Base-by-base conservation (phyloP, 1,140 invertebrate genomes). In the Anthonomus grandis region DNA sequence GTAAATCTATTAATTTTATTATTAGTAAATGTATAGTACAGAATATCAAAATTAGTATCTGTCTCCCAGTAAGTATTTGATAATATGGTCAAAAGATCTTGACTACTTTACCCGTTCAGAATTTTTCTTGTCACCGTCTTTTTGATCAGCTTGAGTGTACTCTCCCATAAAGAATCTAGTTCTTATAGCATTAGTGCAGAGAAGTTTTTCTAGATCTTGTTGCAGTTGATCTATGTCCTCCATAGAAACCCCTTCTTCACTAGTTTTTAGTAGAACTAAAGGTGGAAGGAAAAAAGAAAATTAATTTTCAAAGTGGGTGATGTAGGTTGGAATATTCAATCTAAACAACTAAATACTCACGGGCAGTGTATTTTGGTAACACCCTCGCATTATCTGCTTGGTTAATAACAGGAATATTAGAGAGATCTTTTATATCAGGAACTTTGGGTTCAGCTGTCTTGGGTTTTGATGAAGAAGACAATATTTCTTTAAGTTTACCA, bases 131-230 rank as follows among this genome's bases (percentile, higher is more conserved):
- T 83, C 77, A 25, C 83, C 83, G 68, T 89, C 86, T 57, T 83
- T 83, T 25, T 82, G 83, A 51, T 86, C 83, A 36, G 89, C 76
- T 63, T 75, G 83, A 34, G 82, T 77, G 58, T 87, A 83, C 78
- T 95, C 91, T 5, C 82, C 80, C 66, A 89, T 84, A 3, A 95
- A 79, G 39, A 85, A 82, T 61, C 88, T 77, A 59, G 84, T 82
- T 34, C 93, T 77, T 2, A 93, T 79, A 0, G 90, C 87, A 23
- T 89, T 86, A 37, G 86, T 87, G 0, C 90, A 90, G 9, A 95
- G 76, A 22, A 96, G 72, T 34, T 85, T 85, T 75, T 97, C 93
- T n/a, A 96, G 73, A 70, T 96, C 93, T 36, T 87, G 69, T 69
- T 97, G 93, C 9, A 96, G 74, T 0, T 79, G 78, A 70, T 95